phyloP scores from a whole-genome alignment of 2,113 vertebrate genomes.

The Ctenomys sociabilis region DNA sequence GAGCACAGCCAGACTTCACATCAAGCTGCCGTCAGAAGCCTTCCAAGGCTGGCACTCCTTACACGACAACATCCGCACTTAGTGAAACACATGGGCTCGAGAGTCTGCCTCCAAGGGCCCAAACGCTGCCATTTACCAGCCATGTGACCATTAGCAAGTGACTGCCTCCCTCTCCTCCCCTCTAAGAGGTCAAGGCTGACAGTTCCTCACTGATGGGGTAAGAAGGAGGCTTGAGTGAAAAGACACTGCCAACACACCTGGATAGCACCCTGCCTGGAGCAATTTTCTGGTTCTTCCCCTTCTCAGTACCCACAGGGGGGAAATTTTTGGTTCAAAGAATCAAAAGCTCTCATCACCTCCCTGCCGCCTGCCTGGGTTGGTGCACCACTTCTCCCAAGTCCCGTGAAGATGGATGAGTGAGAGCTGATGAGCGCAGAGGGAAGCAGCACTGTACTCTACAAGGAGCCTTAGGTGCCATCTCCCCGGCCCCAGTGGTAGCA shows the following conservation, averaged over 20 bases:
- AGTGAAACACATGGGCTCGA: neutral
- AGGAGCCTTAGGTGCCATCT: neutral
- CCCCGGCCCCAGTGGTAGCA: fast-evolving
- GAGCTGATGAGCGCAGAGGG: neutral
- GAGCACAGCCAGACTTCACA: neutral
- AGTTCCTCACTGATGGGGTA: neutral
- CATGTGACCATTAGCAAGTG: too few relatives aligned
- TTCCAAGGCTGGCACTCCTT: too few relatives aligned
- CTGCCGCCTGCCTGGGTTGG: fast-evolving
- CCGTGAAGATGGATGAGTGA: neutral
- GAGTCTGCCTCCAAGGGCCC: neutral
- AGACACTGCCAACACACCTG: neutral
- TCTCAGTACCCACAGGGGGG: too few relatives aligned
- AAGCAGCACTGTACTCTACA: neutral
- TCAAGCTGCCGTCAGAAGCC: neutral
- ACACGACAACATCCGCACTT: neutral
- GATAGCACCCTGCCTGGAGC: neutral
- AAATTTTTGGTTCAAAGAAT: too few relatives aligned
- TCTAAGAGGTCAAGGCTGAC: neutral
- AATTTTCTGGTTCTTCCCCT: too few relatives aligned
- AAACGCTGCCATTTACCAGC: neutral
- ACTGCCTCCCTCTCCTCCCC: neutral
- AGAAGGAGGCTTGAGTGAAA: neutral
- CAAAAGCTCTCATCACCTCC: too few relatives aligned
- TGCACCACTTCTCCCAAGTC: neutral